These are phyloP conservation scores for Heliangelus exortis DNA, from an alignment of 2,797 vertebrate genomes.

Conservation along the genomic window DNA sequence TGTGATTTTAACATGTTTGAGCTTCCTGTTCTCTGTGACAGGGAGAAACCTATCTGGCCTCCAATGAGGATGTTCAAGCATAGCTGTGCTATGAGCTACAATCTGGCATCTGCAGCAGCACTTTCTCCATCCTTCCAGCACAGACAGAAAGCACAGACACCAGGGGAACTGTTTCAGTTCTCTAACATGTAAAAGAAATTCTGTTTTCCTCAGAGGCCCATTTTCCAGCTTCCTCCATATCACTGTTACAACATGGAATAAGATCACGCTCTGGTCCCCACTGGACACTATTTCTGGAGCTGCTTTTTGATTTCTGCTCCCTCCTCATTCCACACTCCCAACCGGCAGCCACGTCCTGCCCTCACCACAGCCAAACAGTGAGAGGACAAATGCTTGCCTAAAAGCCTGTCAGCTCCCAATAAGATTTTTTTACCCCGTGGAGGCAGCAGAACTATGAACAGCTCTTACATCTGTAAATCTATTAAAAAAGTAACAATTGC, in stretches of 20 bases:
- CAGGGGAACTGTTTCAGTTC: background rate
- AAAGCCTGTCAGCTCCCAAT: constrained; percentile 11
- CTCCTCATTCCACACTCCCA: background rate
- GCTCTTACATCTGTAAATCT: constrained; percentile 19
- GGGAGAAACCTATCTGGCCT: background rate
- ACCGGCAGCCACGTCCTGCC: background rate
- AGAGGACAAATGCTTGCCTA: background rate
- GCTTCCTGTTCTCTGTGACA: background rate
- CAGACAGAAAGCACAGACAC: background rate
- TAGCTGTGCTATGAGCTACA: background rate
- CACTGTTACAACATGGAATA: background rate
- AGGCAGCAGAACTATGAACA: constrained; percentile 5
- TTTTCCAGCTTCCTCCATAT: background rate
- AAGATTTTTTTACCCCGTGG: background rate
- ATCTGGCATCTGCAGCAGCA: background rate
- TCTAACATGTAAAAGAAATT: background rate
- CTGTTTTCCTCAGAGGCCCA: background rate
- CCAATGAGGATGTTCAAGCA: background rate
- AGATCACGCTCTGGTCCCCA: background rate
- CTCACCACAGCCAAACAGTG: background rate
- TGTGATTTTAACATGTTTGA: background rate
- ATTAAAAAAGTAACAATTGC: background rate
- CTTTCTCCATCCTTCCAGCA: background rate
- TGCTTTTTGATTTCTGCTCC: background rate
- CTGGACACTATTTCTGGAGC: background rate